Conservation (phyloP, 2,113 vertebrate species). For the Pionites leucogaster region DNA sequence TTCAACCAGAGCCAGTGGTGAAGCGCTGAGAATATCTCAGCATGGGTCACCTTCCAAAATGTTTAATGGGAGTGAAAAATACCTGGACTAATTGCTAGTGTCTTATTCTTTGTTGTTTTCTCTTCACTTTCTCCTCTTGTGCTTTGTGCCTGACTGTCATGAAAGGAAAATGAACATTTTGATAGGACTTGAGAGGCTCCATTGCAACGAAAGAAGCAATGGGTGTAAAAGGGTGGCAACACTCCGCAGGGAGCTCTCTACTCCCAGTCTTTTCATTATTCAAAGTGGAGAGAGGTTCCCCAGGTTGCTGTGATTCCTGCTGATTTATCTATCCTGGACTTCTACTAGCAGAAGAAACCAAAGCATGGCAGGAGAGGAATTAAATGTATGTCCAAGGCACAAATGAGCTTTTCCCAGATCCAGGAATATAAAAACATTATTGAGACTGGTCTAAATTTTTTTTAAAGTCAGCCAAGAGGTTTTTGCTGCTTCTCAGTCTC, state of each 20-base stretch:
- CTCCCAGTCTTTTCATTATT: background rate
- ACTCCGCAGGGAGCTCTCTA: background rate
- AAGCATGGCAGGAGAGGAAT: background rate
- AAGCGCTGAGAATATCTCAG: conserved; percentile 53
- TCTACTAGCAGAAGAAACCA: background rate
- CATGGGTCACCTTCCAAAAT: conserved; percentile 42
- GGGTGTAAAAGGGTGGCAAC: background rate
- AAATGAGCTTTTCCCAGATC: background rate
- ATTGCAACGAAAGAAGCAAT: background rate
- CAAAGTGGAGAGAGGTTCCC: background rate
- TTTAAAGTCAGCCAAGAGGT: background rate
- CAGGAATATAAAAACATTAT: background rate
- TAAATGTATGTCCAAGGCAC: background rate
- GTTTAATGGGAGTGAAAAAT: conserved; percentile 38
- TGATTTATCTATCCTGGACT: background rate
- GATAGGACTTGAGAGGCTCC: background rate
- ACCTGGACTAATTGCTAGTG: conserved; percentile 34
- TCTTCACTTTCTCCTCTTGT: background rate
- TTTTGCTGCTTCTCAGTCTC: background rate
- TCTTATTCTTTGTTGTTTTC: conserved; percentile 31
- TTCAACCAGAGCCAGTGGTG: background rate
- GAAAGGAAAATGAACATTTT: conserved; percentile 1
- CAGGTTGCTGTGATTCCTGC: background rate
- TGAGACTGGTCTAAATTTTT: background rate
- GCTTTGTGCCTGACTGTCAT: background rate